Conservation (phyloP, 2,113 vertebrate genomes). For the Hydropotes inermis region DNA sequence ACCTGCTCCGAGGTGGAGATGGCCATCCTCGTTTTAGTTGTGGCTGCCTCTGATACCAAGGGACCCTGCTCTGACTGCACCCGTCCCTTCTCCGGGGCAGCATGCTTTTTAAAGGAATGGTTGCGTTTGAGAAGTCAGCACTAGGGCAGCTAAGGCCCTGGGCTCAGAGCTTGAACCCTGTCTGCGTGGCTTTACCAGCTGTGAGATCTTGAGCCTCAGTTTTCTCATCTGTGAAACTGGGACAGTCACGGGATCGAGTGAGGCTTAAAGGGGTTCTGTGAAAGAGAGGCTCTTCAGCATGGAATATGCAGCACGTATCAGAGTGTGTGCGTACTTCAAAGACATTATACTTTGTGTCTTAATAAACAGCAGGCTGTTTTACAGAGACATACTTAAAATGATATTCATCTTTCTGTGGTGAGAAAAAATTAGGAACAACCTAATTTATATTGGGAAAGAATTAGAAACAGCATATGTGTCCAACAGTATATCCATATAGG, state of each 20-base stretch:
- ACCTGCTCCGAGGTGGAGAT: background rate
- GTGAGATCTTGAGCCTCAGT: background rate
- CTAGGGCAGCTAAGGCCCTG: background rate
- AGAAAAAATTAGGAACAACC: background rate
- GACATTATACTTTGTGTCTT: background rate
- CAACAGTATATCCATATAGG: background rate
- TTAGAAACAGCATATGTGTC: background rate
- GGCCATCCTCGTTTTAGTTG: rapidly evolving
- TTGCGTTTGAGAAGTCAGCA: background rate
- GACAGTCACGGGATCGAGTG: background rate
- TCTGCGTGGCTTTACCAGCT: background rate
- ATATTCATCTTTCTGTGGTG: background rate
- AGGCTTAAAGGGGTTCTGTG: background rate
- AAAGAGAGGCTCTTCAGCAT: background rate
- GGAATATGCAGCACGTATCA: background rate
- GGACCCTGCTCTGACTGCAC: background rate
- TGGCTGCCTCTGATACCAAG: background rate
- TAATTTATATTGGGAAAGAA: background rate
- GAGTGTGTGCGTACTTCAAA: background rate
- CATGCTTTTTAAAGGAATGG: background rate
- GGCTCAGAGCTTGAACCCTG: background rate
- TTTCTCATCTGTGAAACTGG: background rate
- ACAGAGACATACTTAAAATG: background rate
- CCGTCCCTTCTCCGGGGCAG: background rate
- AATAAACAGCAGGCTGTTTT: background rate